A percentile compares a stretch with the other conserved stretches of the same genome.
These are phyloP conservation scores for Sinelater perroti DNA, from an alignment of 2,888 invertebrate genomes.

Conservation along the genomic window DNA sequence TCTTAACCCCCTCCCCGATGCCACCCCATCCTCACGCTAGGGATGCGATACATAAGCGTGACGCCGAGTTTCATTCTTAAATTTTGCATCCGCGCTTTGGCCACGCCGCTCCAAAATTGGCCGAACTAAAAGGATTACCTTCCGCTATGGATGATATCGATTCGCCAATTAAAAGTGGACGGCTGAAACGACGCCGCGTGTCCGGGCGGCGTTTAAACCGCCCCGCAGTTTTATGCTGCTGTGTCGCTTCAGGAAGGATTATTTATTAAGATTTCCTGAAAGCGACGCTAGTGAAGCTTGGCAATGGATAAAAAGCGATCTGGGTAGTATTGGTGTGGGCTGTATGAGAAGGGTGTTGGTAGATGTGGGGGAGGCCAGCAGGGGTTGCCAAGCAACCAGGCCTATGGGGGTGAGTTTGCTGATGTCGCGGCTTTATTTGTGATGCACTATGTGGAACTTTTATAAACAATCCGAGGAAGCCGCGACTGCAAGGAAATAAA, in stretches of 20 bases:
- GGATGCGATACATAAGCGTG: slow-evolving; percentile 46
- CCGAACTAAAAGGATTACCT: too few relatives aligned
- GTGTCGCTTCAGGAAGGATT: too few relatives aligned
- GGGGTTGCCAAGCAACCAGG: slow-evolving; percentile 49
- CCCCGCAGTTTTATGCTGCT: too few relatives aligned
- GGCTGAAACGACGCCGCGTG: too few relatives aligned
- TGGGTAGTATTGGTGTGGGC: slow-evolving; percentile 44
- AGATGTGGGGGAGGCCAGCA: slow-evolving; percentile 43
- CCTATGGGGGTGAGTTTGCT: slow-evolving; percentile 44
- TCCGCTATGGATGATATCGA: too few relatives aligned
- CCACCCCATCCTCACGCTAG: slow-evolving; percentile 52
- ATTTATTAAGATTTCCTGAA: too few relatives aligned
- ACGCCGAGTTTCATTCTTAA: slow-evolving; percentile 28
- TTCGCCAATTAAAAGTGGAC: too few relatives aligned
- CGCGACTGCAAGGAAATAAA: slow-evolving; percentile 4
- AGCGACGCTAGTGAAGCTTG: slow-evolving; percentile 35
- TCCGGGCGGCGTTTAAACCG: too few relatives aligned
- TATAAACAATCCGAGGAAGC: slow-evolving; percentile 19
- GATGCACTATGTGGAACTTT: slow-evolving; percentile 31
- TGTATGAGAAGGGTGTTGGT: slow-evolving; percentile 43
- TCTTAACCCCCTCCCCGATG: slow-evolving; percentile 59
- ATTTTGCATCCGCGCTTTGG: slow-evolving; percentile 8
- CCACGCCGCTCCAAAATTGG: too few relatives aligned
- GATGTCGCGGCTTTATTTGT: slow-evolving; percentile 41
- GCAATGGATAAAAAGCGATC: slow-evolving; percentile 45